Evolutionary conservation across 2,888 invertebrate species (phyloP).

Genomic region (Drosophila monieri): DNA sequence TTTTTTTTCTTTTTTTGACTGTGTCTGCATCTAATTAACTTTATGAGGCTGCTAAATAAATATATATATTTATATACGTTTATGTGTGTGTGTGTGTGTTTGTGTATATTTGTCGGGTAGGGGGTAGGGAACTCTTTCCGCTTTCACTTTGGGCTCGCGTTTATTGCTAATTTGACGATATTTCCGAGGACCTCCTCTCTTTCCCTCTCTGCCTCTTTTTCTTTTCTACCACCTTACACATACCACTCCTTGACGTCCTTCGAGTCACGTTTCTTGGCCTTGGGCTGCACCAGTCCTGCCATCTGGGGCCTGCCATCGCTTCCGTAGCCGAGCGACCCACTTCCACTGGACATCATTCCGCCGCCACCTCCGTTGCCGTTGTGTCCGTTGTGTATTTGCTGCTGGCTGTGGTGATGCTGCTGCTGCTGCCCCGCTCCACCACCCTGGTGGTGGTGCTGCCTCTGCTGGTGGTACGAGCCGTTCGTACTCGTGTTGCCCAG

Average conservation of each 20-base stretch:
- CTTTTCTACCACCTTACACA: conserved; percentile 86
- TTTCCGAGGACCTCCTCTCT: conserved; percentile 15
- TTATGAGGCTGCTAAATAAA: conserved; percentile 52
- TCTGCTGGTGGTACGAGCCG: conserved; percentile 84
- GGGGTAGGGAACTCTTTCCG: conserved; percentile 19
- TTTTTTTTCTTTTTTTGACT: conserved; percentile 27
- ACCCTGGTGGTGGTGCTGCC: conserved; percentile 80
- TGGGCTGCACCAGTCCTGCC: conserved; percentile 84
- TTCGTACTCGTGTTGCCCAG: conserved; percentile 87
- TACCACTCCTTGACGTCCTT: conserved; percentile 99
- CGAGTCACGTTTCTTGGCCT: conserved; percentile 89
- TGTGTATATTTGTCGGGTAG: conserved; percentile 24
- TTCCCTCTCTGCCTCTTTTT: conserved; percentile 12
- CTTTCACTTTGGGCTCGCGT: conserved; percentile 39
- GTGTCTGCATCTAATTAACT: conserved; percentile 59
- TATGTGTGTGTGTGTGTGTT: conserved; percentile 35
- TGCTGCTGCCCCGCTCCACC: conserved; percentile 49
- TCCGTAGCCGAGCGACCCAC: conserved; percentile 73
- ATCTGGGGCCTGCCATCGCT: conserved; percentile 83
- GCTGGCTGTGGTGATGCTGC: conserved; percentile 56
- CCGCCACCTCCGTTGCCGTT: conserved; percentile 64
- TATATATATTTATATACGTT: conserved; percentile 34
- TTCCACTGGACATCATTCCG: conserved; percentile 78
- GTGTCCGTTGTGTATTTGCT: conserved; percentile 57
- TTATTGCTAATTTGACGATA: conserved; percentile 81